Evolutionary conservation across 2,113 vertebrate species (phyloP).

Genomic region (Pungitius pungitius): DNA sequence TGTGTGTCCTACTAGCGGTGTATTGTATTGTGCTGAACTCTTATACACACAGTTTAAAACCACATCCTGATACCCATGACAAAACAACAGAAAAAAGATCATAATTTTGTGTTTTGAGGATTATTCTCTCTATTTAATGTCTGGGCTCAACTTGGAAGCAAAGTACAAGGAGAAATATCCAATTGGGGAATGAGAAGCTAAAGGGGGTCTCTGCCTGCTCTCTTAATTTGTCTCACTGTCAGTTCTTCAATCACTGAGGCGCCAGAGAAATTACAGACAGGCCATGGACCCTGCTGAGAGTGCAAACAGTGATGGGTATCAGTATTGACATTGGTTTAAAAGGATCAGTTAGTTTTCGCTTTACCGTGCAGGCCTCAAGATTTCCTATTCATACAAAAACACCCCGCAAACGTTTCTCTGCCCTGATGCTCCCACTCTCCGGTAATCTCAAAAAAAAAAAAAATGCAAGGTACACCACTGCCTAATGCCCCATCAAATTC

Average conservation of each 20-base stretch:
- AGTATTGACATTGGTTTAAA: slow-evolving; percentile 76
- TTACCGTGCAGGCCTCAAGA: slow-evolving; percentile 56
- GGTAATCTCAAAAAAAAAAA: slow-evolving; percentile 47
- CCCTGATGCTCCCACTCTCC: slow-evolving; percentile 49
- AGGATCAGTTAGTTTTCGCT: slow-evolving; percentile 69
- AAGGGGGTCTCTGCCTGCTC: slow-evolving; percentile 36
- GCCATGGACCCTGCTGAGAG: slow-evolving; percentile 61
- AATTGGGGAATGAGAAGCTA: slow-evolving; percentile 47
- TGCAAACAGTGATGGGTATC: slow-evolving; percentile 74
- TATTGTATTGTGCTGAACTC: background rate
- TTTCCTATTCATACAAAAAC: slow-evolving; percentile 63
- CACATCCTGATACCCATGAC: slow-evolving; percentile 3
- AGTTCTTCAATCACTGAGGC: slow-evolving; percentile 66
- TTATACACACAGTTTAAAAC: background rate
- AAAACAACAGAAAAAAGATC: slow-evolving; percentile 10
- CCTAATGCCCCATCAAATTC: slow-evolving; percentile 78
- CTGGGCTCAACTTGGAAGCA: slow-evolving; percentile 22
- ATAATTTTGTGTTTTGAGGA: slow-evolving; percentile 1
- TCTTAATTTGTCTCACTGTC: slow-evolving; percentile 66
- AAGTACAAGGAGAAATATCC: slow-evolving; percentile 52
- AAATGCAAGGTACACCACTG: slow-evolving; percentile 71
- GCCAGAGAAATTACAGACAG: slow-evolving; percentile 60
- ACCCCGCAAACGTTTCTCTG: slow-evolving; percentile 41
- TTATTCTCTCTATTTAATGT: background rate
- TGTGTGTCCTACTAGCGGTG: background rate